phyloP scores from a whole-genome alignment of 2,797 vertebrate genomes.

The Limnodromus scolopaceus region DNA sequence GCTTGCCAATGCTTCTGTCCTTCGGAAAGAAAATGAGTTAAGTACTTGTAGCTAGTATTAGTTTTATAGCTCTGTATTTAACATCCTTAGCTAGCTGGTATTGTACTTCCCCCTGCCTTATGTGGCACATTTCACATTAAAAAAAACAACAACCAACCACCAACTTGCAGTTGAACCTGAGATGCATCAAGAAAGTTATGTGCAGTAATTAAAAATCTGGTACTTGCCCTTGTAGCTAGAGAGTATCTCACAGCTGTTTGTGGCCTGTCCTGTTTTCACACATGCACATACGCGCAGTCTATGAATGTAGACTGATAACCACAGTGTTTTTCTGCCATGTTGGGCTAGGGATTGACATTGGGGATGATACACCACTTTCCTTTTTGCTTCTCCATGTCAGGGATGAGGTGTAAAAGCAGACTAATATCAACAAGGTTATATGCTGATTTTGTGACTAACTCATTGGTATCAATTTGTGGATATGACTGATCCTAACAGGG shows the following conservation, averaged over 20 bases:
- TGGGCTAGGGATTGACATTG: neutral
- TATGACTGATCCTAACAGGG: neutral
- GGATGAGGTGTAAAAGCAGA: neutral
- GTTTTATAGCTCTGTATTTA: neutral
- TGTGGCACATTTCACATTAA: neutral
- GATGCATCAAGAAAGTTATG: neutral
- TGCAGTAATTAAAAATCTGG: neutral
- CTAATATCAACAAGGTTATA: neutral
- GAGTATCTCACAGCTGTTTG: neutral
- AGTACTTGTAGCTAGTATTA: neutral
- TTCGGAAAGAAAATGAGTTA: neutral
- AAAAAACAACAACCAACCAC: neutral
- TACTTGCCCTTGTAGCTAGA: neutral
- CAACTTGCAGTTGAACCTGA: neutral
- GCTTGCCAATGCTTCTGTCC: neutral
- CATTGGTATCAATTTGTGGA: neutral
- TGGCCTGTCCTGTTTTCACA: neutral
- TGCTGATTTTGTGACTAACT: neutral
- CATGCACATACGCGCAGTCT: fast-evolving
- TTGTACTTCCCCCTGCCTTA: neutral
- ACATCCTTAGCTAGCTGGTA: neutral
- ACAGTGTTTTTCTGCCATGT: fast-evolving
- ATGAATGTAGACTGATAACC: neutral
- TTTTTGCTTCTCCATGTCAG: neutral
- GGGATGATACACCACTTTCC: neutral